Percentiles rank a stretch among this genome's conserved stretches.
Evolutionary conservation across 2,113 vertebrate genomes (phyloP).

Genomic region (Chaenocephalus aceratus): DNA sequence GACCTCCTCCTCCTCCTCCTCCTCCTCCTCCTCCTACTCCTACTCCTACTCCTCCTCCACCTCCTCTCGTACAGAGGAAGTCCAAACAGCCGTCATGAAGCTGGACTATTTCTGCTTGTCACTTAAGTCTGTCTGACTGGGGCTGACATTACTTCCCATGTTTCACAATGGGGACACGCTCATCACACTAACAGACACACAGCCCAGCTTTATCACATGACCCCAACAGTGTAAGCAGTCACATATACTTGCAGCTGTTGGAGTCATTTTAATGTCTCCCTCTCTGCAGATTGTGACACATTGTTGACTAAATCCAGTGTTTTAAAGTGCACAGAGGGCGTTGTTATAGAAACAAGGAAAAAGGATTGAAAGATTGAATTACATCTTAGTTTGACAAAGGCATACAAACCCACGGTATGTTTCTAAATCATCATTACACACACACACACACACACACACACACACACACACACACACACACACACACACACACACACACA

Average conservation of each 20-base stretch:
- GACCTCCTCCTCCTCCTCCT: slow-evolving; percentile 54
- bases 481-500: slow-evolving; percentile 25
- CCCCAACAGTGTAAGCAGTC: slow-evolving; percentile 44
- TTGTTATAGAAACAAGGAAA: slow-evolving; percentile 40
- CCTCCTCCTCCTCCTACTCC: slow-evolving; percentile 52
- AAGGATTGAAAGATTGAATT: slow-evolving; percentile 1
- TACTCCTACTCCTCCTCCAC: slow-evolving; percentile 44
- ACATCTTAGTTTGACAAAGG: slow-evolving; percentile 16
- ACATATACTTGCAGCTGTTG: slow-evolving; percentile 17
- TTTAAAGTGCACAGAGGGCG: neutral
- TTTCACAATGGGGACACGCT: slow-evolving; percentile 83
- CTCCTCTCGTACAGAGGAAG: slow-evolving; percentile 67
- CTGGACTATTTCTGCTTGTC: slow-evolving; percentile 74
- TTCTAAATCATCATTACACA: slow-evolving; percentile 43
- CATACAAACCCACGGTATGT: slow-evolving; percentile 14
- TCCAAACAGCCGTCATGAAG: slow-evolving; percentile 69
- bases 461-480: slow-evolving; percentile 4
- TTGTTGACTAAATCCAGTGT: neutral
- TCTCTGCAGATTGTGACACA: slow-evolving; percentile 39
- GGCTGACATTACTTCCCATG: slow-evolving; percentile 84
- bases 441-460: slow-evolving; percentile 25
- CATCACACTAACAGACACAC: slow-evolving; percentile 57
- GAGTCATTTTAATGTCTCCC: slow-evolving; percentile 21
- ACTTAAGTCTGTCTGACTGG: slow-evolving; percentile 71
- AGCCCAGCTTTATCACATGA: too few species aligned